phyloP scores from a whole-genome alignment of 2,888 invertebrate genomes.

The Mechanitis mazaeus region DNA sequence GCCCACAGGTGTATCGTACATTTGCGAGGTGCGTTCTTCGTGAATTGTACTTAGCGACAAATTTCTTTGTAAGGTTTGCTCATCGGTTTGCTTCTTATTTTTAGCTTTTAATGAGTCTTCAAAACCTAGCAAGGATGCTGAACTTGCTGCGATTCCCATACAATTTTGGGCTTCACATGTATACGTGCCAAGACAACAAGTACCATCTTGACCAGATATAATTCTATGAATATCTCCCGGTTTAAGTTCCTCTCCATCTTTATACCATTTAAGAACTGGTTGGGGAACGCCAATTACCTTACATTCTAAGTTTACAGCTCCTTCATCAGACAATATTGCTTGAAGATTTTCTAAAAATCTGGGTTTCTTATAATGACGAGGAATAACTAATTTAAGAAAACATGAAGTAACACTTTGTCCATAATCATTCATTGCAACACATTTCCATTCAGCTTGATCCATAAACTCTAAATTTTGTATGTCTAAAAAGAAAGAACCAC shows the following conservation, averaged over 20 bases:
- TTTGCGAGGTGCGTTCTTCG: conserved; percentile 91
- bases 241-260: conserved; percentile 91
- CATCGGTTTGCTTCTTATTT: conserved; percentile 72
- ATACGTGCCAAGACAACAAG: conserved; percentile 92
- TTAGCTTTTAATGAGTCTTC: conserved; percentile 82
- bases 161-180: conserved; percentile 94
- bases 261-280: conserved; percentile 93
- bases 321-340: conserved; percentile 90
- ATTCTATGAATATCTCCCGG: conserved; percentile 94
- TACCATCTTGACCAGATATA: conserved; percentile 92
- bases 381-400: conserved; percentile 88
- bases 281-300: conserved; percentile 95
- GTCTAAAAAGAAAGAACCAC: conserved; percentile 84
- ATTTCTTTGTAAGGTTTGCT: conserved; percentile 80
- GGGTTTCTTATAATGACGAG: conserved; percentile 92
- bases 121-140: conserved; percentile 90
- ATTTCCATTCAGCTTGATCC: conserved; percentile 95
- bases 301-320: conserved; percentile 93
- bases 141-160: conserved; percentile 93
- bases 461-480: conserved; percentile 85
- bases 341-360: conserved; percentile 89
- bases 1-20: conserved; percentile 89
- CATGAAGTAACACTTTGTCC: conserved; percentile 93
- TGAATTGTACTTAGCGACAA: conserved; percentile 93
- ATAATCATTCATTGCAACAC: conserved; percentile 91